Evolutionary conservation across 2,113 vertebrate genomes (phyloP).

Genomic region (Alces alces): DNA sequence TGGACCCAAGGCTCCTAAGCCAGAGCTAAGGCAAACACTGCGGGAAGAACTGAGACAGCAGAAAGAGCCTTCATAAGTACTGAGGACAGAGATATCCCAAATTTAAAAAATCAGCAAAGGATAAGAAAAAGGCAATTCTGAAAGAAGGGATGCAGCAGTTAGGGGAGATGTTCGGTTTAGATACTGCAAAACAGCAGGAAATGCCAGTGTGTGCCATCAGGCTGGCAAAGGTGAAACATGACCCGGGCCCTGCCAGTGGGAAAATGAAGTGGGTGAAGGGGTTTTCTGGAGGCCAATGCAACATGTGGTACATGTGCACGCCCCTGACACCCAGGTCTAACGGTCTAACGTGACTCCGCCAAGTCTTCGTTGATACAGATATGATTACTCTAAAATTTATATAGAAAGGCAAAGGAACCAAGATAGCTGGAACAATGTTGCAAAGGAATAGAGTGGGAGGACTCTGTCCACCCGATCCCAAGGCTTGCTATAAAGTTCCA

Average conservation of each 20-base stretch:
- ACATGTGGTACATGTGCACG: neutral
- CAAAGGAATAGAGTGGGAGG: neutral
- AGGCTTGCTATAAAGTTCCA: neutral
- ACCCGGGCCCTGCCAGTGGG: neutral
- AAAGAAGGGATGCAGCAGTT: neutral
- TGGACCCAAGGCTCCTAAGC: neutral
- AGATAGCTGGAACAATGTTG: neutral
- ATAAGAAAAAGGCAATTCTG: neutral
- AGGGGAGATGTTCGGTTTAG: neutral
- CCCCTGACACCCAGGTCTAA: neutral
- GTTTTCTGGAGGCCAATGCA: neutral
- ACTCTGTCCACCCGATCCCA: neutral
- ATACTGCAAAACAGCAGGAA: neutral
- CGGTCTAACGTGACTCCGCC: neutral
- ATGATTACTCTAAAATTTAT: neutral
- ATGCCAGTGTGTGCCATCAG: neutral
- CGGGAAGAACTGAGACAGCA: neutral
- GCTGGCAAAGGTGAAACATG: neutral
- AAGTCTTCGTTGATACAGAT: neutral
- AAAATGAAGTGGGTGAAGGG: accelerated
- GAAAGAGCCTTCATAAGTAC: neutral
- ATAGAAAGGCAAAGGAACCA: neutral
- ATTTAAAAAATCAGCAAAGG: neutral
- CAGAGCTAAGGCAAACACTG: neutral
- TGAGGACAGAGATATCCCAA: neutral